phyloP scores from a whole-genome alignment of 2,113 vertebrate species.

The Paedocypris sp. region DNA sequence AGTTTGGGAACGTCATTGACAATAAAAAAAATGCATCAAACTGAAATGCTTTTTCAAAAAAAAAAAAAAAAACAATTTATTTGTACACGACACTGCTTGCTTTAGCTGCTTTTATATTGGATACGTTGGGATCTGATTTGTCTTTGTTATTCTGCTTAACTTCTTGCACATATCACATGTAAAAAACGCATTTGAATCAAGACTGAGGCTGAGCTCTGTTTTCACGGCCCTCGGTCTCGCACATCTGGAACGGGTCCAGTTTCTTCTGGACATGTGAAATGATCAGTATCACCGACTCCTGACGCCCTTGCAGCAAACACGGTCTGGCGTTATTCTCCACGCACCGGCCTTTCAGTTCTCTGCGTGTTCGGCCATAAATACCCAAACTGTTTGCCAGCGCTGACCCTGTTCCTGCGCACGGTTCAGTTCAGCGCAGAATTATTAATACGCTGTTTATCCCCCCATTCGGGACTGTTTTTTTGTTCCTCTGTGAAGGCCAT shows the following conservation, averaged over 20 bases:
- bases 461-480: constrained; percentile 20
- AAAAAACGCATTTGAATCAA: no score
- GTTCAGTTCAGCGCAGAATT: constrained; percentile 10
- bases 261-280: not conserved
- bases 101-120: no score
- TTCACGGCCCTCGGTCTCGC: no score
- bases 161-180: no score
- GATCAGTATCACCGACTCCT: constrained; percentile 7
- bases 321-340: constrained; percentile 6
- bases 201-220: no score
- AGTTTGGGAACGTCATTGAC: not conserved
- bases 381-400: constrained; percentile 27
- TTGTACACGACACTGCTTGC: not conserved
- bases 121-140: no score
- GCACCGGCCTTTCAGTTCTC: constrained; percentile 5
- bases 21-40: no score
- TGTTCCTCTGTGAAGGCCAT: constrained; percentile 20
- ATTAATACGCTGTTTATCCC: constrained; percentile 12
- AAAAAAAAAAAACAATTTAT: not conserved
- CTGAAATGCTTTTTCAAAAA: not conserved
- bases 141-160: no score
- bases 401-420: constrained; percentile 18
- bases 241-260: constrained; percentile 3
- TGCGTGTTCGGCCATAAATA: not conserved
- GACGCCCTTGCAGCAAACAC: not conserved